Percentiles rank a stretch among this genome's conserved stretches.
Conservation (phyloP, 2,113 vertebrate species). For the Channa maculata region DNA sequence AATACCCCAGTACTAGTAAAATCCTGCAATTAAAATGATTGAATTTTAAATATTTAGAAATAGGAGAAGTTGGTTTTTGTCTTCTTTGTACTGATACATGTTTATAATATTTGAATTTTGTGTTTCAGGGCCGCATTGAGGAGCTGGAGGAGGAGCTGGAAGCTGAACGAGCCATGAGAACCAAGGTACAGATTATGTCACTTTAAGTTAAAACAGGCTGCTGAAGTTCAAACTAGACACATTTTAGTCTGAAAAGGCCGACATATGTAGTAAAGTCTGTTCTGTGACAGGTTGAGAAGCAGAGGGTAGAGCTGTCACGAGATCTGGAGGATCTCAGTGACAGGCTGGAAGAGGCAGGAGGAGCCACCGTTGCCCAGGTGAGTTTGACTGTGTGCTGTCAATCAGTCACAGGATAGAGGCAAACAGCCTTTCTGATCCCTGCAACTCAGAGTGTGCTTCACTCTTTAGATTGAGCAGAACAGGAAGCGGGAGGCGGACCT, state of each 20-base stretch:
- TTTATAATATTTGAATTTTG: not conserved
- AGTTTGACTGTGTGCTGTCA: constrained; percentile 12
- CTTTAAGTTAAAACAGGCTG: not conserved
- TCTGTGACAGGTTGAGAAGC: constrained; percentile 82
- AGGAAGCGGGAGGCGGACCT: constrained; percentile 77
- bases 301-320: constrained; percentile 77
- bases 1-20: too few species aligned
- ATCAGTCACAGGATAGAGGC: not conserved
- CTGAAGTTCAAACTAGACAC: not conserved
- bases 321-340: constrained; percentile 84
- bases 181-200: constrained; percentile 77
- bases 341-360: constrained; percentile 78
- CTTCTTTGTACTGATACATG: not conserved
- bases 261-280: not conserved
- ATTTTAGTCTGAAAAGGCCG: not conserved
- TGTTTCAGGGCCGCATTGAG: constrained; percentile 70
- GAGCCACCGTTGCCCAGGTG: constrained; percentile 79
- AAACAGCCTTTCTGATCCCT: not conserved
- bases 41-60: too few species aligned
- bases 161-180: constrained; percentile 77
- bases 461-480: constrained; percentile 79
- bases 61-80: too few species aligned
- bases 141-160: constrained; percentile 83
- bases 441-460: too few species aligned
- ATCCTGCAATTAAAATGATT: too few species aligned